phyloP scores from a whole-genome alignment of 2,888 invertebrate genomes.

The Argyresthia albistria region DNA sequence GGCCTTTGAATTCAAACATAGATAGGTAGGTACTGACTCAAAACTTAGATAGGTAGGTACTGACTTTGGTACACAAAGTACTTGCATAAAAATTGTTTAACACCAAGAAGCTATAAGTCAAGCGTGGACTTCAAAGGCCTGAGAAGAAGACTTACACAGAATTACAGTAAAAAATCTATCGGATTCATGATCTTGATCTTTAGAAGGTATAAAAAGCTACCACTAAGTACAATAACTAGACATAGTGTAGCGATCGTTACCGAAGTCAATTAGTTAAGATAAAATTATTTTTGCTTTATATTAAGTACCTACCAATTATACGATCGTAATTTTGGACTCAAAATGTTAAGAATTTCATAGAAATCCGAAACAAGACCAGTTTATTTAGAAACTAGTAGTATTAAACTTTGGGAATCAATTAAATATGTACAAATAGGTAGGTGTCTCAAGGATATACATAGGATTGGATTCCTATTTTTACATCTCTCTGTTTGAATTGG shows the following conservation, averaged over 20 bases:
- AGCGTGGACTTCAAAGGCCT: too few species aligned
- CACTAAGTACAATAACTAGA: conserved; percentile 61
- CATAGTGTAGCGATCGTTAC: conserved; percentile 36
- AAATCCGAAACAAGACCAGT: not conserved
- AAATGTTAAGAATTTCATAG: not conserved
- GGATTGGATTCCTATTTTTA: not conserved
- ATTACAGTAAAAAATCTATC: too few species aligned
- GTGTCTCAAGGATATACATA: not conserved
- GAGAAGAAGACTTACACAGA: too few species aligned
- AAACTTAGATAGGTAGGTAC: too few species aligned
- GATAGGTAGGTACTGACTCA: too few species aligned
- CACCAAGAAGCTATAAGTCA: too few species aligned
- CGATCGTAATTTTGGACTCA: not conserved
- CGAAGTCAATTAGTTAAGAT: conserved; percentile 53
- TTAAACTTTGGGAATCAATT: not conserved
- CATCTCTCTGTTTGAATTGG: too few species aligned
- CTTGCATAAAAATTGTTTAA: too few species aligned
- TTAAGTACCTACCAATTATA: not conserved
- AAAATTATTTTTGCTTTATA: not conserved
- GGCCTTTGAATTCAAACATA: too few species aligned
- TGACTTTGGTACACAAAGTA: too few species aligned
- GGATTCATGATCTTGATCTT: not conserved
- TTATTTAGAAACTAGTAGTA: not conserved
- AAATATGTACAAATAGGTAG: conserved; percentile 3
- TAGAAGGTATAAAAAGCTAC: conserved; percentile 34